Percentiles rank a stretch among this genome's conserved stretches.
Evolutionary conservation across 2,888 invertebrate genomes (phyloP).

Genomic region (Leptopilina myrica): DNA sequence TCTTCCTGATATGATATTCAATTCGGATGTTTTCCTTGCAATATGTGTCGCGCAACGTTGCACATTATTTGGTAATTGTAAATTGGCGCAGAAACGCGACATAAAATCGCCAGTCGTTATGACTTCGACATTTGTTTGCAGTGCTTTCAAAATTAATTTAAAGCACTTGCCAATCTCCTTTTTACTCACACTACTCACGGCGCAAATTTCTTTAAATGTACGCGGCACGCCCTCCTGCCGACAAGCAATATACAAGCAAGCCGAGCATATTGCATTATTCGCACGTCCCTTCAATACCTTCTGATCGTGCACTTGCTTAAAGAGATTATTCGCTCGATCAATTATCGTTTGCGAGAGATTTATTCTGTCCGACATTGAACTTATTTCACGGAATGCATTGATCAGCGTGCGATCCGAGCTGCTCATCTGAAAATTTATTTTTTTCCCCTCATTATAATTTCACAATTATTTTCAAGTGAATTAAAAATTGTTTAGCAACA

Average conservation of each 20-base stretch:
- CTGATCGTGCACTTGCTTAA: constrained; percentile 99
- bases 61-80: constrained; percentile 92
- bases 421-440: constrained; percentile 86
- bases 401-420: constrained; percentile 96
- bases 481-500: no score
- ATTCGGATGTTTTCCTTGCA: constrained; percentile 96
- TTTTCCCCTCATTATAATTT: no score
- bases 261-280: constrained; percentile 99
- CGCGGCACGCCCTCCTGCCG: constrained; percentile 98
- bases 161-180: constrained; percentile 99
- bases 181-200: constrained; percentile 98
- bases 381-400: constrained; percentile 97
- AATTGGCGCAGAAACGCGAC: constrained; percentile 98
- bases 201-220: constrained; percentile 99
- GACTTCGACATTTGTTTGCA: constrained; percentile 97
- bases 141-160: constrained; percentile 95
- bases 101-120: constrained; percentile 99
- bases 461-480: no score
- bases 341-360: constrained; percentile 98
- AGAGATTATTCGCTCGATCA: constrained; percentile 96
- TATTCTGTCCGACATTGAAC: constrained; percentile 98
- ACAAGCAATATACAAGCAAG: constrained; percentile 99
- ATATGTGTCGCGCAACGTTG: constrained; percentile 97
- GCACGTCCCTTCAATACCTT: constrained; percentile 96
- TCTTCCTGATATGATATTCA: constrained; percentile 97